Evolutionary conservation across 2,888 invertebrate species (phyloP), one percentile per base, ranked within the genome.

Genomic region (Zootermopsis nevadensis): DNA sequence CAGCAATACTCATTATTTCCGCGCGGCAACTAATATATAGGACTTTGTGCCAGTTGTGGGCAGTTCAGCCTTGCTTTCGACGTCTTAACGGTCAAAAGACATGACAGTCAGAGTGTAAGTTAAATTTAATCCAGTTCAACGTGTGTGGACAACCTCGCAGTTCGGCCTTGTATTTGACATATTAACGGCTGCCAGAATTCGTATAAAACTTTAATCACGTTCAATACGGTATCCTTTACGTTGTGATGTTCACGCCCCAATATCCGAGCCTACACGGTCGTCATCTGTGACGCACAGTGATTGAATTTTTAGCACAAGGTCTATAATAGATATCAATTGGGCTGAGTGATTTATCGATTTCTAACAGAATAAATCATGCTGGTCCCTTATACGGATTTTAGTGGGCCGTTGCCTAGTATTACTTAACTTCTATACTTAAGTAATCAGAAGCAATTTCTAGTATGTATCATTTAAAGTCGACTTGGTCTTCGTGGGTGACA

Each of bases 101-200:
- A 66, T 30, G 27, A 27, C 66, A n/a, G 27, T 27, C 66, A 10
- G n/a, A 66, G 66, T 66, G 66, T 27, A 66, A 27, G 66, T 66
- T 66, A 66, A 66, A 66, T 66, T 66, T 12, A 27, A 27, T 30
- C 30, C 4, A 12, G 12, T 66, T 30, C n/a, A 66, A 27, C 10
- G 77, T 48, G 27, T 77, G 48, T 42, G 19, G 48, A 48, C 19
- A 48, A 19, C 2, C 1, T 42, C 27, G 48, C 38, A 24, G 27
- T 53, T 33, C 33, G 55, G 30, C 77, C 77, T 77, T 77, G 77
- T 33, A 24, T 77, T 77, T 77, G 55, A 77, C 77, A 77, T 55
- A 55, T 77, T 77, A 77, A 55, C 77, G 53, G 53, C 33, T 77
- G 55, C 77, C 33, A 55, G 24, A 31, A 31, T 24, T 33, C 55